phyloP scores from a whole-genome alignment of 1,140 invertebrate genomes.

The Dolichoris vasculosae region DNA sequence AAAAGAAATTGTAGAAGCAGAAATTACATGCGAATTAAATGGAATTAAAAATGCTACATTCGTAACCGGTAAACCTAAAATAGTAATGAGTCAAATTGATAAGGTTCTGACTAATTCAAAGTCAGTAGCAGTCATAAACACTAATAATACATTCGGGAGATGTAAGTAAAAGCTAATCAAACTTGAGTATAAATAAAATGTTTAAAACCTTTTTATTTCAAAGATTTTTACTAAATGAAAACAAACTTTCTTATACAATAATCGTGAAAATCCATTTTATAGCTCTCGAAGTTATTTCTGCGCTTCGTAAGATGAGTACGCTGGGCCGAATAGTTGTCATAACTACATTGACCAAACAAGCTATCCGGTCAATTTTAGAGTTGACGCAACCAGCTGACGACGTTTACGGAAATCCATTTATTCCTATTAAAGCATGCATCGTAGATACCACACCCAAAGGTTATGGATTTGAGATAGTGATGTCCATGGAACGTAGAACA shows the following conservation, averaged over 20 bases:
- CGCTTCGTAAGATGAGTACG: conserved; percentile 65
- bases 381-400: conserved; percentile 65
- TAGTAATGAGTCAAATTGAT: conserved; percentile 62
- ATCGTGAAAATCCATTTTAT: conserved; percentile 49
- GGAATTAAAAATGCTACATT: conserved; percentile 70
- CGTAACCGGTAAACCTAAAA: conserved; percentile 64
- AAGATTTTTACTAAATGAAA: no score
- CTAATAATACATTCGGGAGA: conserved; percentile 67
- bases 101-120: conserved; percentile 60
- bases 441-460: conserved; percentile 69
- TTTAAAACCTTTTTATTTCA: neutral
- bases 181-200: neutral
- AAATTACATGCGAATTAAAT: conserved; percentile 69
- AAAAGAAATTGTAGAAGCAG: conserved; percentile 71
- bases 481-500: conserved; percentile 67
- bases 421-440: conserved; percentile 67
- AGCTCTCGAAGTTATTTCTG: conserved; percentile 69
- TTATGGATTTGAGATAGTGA: conserved; percentile 69
- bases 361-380: conserved; percentile 70
- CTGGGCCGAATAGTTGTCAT: conserved; percentile 69
- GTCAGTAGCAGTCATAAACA: conserved; percentile 67
- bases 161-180: conserved; percentile 59
- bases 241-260: neutral
- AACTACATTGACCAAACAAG: conserved; percentile 72
- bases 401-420: conserved; percentile 66